Percentiles rank a stretch among this genome's conserved stretches.
Conservation (phyloP, 2,113 vertebrate genomes). For the Ailuropoda melanoleuca region DNA sequence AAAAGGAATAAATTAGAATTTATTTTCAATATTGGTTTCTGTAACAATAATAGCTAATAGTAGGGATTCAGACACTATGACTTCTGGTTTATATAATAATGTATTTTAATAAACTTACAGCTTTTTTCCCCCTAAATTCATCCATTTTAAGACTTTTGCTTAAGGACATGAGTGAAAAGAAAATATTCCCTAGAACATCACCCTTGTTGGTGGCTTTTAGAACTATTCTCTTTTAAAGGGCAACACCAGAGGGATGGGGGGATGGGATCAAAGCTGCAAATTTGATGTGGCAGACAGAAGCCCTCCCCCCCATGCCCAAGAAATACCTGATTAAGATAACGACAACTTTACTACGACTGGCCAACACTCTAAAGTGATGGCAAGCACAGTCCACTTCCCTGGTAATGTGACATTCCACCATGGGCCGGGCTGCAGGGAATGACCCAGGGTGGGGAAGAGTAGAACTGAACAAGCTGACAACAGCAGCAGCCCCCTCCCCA, state of each 20-base stretch:
- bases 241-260: fast-evolving
- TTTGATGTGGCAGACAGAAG: not conserved
- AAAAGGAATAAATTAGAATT: not conserved
- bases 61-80: not conserved
- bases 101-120: not conserved
- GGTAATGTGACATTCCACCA: too few relatives aligned
- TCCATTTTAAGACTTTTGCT: not conserved
- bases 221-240: not conserved
- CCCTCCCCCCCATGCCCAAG: fast-evolving
- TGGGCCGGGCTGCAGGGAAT: fast-evolving
- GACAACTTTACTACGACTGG: too few relatives aligned
- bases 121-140: not conserved
- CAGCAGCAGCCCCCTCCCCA: not conserved
- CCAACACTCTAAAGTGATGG: not conserved
- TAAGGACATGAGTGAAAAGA: not conserved
- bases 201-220: not conserved
- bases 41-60: not conserved
- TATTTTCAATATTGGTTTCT: slow-evolving; percentile 25
- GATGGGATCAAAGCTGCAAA: not conserved
- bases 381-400: not conserved
- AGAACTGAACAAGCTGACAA: not conserved
- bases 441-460: fast-evolving
- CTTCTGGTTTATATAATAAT: not conserved
- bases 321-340: not conserved
- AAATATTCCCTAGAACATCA: not conserved